A percentile compares a stretch with the other conserved stretches of the same genome.
Conservation (phyloP, 2,113 vertebrate genomes). For the Caloenas nicobarica region DNA sequence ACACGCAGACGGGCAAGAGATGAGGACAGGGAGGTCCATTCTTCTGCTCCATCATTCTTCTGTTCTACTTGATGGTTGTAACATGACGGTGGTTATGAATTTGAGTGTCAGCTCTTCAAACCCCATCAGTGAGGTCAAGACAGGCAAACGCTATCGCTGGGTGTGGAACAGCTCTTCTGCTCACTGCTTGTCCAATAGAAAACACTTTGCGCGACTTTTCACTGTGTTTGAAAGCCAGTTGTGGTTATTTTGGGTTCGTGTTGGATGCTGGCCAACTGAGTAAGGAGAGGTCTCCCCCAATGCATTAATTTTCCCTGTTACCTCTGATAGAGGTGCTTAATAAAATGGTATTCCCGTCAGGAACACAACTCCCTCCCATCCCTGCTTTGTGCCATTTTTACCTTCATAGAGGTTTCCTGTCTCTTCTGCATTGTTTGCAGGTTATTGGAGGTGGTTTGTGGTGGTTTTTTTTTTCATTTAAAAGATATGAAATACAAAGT, state of each 20-base stretch:
- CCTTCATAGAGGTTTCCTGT: neutral
- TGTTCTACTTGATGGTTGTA: neutral
- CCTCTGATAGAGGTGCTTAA: neutral
- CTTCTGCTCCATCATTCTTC: neutral
- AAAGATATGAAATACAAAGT: neutral
- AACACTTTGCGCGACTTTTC: neutral
- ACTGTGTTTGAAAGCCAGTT: neutral
- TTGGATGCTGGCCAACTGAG: neutral
- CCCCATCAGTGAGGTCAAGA: neutral
- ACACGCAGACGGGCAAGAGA: rapidly evolving
- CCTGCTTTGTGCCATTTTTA: neutral
- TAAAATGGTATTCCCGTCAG: neutral
- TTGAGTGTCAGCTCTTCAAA: neutral
- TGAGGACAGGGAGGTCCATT: neutral
- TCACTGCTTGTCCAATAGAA: neutral
- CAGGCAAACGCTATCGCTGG: neutral
- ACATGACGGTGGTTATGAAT: neutral
- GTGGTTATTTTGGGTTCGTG: neutral
- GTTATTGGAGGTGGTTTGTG: neutral
- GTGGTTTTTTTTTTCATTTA: neutral
- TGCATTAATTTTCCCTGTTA: neutral
- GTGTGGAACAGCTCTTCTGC: neutral
- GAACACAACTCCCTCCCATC: neutral
- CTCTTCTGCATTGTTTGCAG: neutral
- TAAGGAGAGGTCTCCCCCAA: neutral